Percentiles rank a stretch among this genome's conserved stretches.
phyloP scores from a whole-genome alignment of 2,888 invertebrate genomes.

The Pachliopta kotzebuea region DNA sequence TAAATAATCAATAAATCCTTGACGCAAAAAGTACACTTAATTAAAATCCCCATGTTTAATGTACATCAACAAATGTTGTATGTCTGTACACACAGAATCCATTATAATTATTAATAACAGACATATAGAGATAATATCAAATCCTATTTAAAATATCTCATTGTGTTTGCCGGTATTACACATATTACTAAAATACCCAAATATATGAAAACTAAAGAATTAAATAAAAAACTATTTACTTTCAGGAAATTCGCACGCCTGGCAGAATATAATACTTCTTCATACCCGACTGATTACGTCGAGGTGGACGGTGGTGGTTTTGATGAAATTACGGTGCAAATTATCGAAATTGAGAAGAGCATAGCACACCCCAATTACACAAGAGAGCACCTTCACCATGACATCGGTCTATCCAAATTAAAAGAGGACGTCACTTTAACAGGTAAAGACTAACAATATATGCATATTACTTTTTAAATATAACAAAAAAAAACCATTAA shows the following conservation, averaged over 20 bases:
- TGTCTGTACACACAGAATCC: too few relatives aligned
- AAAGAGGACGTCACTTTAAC: conserved; percentile 48
- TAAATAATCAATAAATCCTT: too few relatives aligned
- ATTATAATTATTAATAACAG: too few relatives aligned
- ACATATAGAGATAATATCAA: too few relatives aligned
- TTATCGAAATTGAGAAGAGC: conserved; percentile 45
- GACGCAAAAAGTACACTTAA: too few relatives aligned
- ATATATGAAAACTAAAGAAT: not conserved
- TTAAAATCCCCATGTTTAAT: too few relatives aligned
- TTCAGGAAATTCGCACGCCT: conserved; percentile 36
- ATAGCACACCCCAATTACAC: conserved; percentile 46
- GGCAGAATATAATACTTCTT: conserved; percentile 51
- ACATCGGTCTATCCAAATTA: conserved; percentile 65
- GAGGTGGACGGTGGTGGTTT: conserved; percentile 39
- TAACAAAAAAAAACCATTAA: too few relatives aligned
- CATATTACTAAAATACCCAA: not conserved
- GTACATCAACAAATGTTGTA: too few relatives aligned
- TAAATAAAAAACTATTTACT: not conserved
- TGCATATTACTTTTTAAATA: too few relatives aligned
- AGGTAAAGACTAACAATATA: conserved; percentile 39
- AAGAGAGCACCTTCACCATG: conserved; percentile 35
- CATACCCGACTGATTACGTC: conserved; percentile 49
- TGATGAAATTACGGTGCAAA: conserved; percentile 52
- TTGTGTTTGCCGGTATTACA: not conserved
- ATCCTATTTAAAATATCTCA: too few relatives aligned